Conservation (phyloP, 2,888 invertebrate genomes). For the Drosophila barbarae region DNA sequence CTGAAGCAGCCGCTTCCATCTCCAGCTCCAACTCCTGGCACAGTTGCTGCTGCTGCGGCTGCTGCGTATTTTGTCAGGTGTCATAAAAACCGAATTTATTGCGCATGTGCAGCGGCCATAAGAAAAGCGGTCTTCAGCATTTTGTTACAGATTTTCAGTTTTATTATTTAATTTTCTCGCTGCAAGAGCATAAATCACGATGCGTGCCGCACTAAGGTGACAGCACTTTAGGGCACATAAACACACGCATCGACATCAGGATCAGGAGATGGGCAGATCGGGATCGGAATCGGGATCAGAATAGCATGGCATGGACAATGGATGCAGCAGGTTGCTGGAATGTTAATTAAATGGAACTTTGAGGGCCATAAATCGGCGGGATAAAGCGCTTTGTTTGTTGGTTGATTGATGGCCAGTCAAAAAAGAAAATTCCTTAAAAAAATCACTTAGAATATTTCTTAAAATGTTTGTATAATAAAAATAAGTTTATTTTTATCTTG, state of each 20-base stretch:
- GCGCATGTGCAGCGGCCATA: slow-evolving; percentile 73
- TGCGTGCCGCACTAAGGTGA: slow-evolving; percentile 73
- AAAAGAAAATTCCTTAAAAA: not conserved
- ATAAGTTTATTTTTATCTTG: not conserved
- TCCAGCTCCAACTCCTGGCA: slow-evolving; percentile 26
- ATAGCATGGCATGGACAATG: slow-evolving; percentile 1
- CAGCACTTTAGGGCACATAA: slow-evolving; percentile 73
- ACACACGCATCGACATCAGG: slow-evolving; percentile 44
- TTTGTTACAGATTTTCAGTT: slow-evolving; percentile 51
- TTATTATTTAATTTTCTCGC: slow-evolving; percentile 67
- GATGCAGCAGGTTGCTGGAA: slow-evolving; percentile 64
- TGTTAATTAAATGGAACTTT: slow-evolving; percentile 66
- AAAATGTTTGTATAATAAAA: not conserved
- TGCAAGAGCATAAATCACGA: slow-evolving; percentile 66
- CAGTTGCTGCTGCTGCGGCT: slow-evolving; percentile 40
- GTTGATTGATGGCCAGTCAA: slow-evolving; percentile 7
- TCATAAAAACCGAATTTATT: slow-evolving; percentile 78
- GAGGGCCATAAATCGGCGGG: slow-evolving; percentile 7
- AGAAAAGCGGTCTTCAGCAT: slow-evolving; percentile 33
- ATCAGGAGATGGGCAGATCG: not conserved
- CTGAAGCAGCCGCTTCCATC: slow-evolving; percentile 61
- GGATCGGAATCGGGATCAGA: slow-evolving; percentile 9
- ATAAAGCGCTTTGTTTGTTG: slow-evolving; percentile 3
- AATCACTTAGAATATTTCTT: not conserved
- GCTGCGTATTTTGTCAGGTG: slow-evolving; percentile 78